These are phyloP conservation scores for Andrena fulva DNA, from an alignment of 2,888 invertebrate genomes.

Conservation along the genomic window DNA sequence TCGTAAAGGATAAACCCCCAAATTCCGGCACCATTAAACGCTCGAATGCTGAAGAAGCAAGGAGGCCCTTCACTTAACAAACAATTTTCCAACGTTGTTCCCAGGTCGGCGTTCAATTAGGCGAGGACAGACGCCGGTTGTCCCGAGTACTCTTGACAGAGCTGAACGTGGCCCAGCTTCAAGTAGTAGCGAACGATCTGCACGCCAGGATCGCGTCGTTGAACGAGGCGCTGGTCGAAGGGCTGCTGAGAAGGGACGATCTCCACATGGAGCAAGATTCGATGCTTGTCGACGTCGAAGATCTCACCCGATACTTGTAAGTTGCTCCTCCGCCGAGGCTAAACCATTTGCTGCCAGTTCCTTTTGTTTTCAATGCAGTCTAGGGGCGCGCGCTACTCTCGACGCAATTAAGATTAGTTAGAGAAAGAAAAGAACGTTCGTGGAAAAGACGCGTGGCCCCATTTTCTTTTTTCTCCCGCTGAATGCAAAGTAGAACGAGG, in stretches of 20 bases:
- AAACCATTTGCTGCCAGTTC: background rate
- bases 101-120: slow-evolving; percentile 92
- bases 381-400: background rate
- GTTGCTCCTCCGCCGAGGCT: slow-evolving; percentile 79
- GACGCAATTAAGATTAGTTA: slow-evolving; percentile 37
- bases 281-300: slow-evolving; percentile 98
- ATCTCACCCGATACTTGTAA: slow-evolving; percentile 95
- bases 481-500: slow-evolving; percentile 51
- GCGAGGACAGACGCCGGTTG: slow-evolving; percentile 92
- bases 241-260: slow-evolving; percentile 96
- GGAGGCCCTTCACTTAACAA: background rate
- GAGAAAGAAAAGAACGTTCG: slow-evolving; percentile 23
- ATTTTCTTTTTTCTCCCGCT: slow-evolving; percentile 17
- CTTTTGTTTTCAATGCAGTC: background rate
- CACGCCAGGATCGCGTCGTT: slow-evolving; percentile 97
- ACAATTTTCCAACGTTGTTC: slow-evolving; percentile 42
- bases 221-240: slow-evolving; percentile 95
- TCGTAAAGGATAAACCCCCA: too few species aligned
- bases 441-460: slow-evolving; percentile 45
- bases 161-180: slow-evolving; percentile 96
- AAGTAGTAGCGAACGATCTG: slow-evolving; percentile 97
- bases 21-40: too few species aligned
- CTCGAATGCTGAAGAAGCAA: too few species aligned
- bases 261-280: slow-evolving; percentile 99
- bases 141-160: slow-evolving; percentile 94